phyloP scores from a whole-genome alignment of 2,888 invertebrate genomes.

The Ernsta delagoae region DNA sequence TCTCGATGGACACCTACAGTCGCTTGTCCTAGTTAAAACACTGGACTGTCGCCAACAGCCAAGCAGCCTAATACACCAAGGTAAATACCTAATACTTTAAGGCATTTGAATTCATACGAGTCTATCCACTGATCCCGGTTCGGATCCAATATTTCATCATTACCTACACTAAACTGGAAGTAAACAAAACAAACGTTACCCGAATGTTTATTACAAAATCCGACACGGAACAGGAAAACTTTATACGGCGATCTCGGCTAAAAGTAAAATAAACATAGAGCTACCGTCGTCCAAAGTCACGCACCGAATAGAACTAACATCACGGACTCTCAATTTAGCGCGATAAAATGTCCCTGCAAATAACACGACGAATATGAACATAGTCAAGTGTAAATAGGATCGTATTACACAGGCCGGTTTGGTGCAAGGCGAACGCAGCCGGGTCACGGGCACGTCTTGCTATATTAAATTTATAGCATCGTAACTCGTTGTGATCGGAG shows the following conservation, averaged over 20 bases:
- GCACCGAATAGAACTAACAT: conserved; percentile 45
- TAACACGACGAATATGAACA: conserved; percentile 49
- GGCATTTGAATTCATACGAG: conserved; percentile 52
- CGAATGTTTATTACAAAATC: conserved; percentile 16
- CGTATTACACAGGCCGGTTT: conserved; percentile 47
- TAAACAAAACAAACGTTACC: conserved; percentile 11
- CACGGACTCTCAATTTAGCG: conserved; percentile 46
- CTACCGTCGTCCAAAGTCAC: conserved; percentile 46
- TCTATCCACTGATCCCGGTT: conserved; percentile 50
- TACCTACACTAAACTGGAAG: conserved; percentile 14
- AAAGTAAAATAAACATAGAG: conserved; percentile 40
- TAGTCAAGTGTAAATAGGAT: conserved; percentile 52
- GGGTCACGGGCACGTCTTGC: conserved; percentile 77
- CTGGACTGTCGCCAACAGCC: conserved; percentile 77
- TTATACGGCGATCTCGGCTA: conserved; percentile 13
- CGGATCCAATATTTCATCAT: conserved; percentile 38
- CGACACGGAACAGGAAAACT: conserved; percentile 29
- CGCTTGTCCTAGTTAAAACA: conserved; percentile 67
- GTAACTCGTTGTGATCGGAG: conserved; percentile 77
- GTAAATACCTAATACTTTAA: too few species aligned
- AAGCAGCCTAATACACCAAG: conserved; percentile 53
- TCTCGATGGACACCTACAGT: conserved; percentile 65
- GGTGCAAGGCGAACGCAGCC: conserved; percentile 52
- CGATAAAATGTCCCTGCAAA: conserved; percentile 47
- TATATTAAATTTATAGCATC: conserved; percentile 80